Conservation (phyloP, 2,113 vertebrate species). For the Megaptera novaeangliae region DNA sequence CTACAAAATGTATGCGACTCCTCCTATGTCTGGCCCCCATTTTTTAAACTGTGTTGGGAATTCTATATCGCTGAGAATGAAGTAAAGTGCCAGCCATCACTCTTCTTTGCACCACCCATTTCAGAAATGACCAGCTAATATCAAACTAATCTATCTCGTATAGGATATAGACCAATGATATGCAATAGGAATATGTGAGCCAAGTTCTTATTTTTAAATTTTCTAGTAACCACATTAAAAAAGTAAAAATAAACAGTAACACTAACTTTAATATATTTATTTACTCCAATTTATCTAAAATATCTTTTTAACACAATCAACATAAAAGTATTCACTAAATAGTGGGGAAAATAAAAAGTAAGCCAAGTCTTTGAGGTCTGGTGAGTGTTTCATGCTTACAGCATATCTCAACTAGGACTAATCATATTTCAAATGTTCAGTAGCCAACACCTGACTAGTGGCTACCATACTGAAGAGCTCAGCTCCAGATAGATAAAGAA, state of each 20-base stretch:
- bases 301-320: neutral
- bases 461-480: neutral
- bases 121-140: neutral
- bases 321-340: neutral
- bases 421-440: neutral
- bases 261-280: neutral
- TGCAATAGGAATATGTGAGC: neutral
- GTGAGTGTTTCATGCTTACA: neutral
- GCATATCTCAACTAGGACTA: neutral
- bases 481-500: neutral
- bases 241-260: neutral
- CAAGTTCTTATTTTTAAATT: neutral
- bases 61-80: neutral
- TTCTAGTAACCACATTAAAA: neutral
- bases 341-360: neutral
- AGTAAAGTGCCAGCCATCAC: neutral
- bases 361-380: neutral
- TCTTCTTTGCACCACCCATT: neutral
- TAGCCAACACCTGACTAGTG: neutral
- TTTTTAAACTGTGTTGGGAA: neutral
- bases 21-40: neutral
- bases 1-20: neutral
- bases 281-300: neutral
- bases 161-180: neutral
- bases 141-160: neutral